These are phyloP conservation scores for Diprion similis DNA, from an alignment of 1,140 invertebrate genomes.

Conservation along the genomic window DNA sequence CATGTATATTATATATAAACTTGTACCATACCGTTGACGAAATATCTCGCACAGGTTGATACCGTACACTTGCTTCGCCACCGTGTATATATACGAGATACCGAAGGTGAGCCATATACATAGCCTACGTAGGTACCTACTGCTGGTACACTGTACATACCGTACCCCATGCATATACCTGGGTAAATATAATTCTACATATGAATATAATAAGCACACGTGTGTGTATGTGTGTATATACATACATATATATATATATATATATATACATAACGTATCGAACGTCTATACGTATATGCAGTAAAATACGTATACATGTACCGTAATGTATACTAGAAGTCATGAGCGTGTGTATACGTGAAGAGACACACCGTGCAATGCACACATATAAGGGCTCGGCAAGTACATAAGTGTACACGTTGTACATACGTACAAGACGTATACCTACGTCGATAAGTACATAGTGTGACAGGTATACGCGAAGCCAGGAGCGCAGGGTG, in stretches of 20 bases:
- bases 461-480: conserved; percentile 6
- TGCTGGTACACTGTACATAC: background rate
- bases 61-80: conserved; percentile 27
- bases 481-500: conserved; percentile 14
- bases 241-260: no score
- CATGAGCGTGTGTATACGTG: no score
- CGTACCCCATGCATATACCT: no score
- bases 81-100: conserved; percentile 23
- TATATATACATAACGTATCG: conserved; percentile 37
- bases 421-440: conserved; percentile 21
- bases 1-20: no score
- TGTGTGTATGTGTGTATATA: no score
- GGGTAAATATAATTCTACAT: no score
- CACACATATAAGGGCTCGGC: background rate
- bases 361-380: background rate
- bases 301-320: conserved; percentile 22
- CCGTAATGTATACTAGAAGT: background rate
- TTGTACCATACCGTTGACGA: background rate
- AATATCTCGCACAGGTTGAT: background rate
- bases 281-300: conserved; percentile 35
- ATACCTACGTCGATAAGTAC: conserved; percentile 14
- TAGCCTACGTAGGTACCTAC: conserved; percentile 1
- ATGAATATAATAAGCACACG: conserved; percentile 15
- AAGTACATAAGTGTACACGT: conserved; percentile 21
- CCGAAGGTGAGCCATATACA: conserved; percentile 26